Percentiles rank a stretch among this genome's conserved stretches.
Conservation (phyloP, 2,888 invertebrate species). For the Stenodera caucasica region DNA sequence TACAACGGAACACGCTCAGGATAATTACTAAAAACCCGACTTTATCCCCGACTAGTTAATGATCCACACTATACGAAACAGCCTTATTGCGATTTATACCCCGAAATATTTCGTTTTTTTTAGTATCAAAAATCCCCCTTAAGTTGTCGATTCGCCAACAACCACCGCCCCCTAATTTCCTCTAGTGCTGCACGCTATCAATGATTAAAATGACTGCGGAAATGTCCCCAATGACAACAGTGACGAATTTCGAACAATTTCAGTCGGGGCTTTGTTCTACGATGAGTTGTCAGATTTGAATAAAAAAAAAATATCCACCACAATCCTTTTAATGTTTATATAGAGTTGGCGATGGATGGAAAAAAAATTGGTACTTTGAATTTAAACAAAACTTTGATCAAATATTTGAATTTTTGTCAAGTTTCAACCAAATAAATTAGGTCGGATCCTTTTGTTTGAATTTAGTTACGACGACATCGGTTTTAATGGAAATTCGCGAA, state of each 20-base stretch:
- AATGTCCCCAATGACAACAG: not conserved
- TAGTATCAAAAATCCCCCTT: not conserved
- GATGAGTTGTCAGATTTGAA: slow-evolving; percentile 7
- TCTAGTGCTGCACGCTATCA: not conserved
- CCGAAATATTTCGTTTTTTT: not conserved
- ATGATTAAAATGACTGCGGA: not conserved
- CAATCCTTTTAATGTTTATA: not conserved
- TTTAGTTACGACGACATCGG: too few relatives aligned
- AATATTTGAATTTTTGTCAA: too few relatives aligned
- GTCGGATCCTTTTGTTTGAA: too few relatives aligned
- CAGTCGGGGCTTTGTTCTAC: not conserved
- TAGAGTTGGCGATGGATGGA: not conserved
- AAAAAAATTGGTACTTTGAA: not conserved
- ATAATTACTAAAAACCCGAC: slow-evolving; percentile 44
- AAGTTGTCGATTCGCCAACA: slow-evolving; percentile 4
- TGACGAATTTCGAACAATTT: slow-evolving; percentile 5
- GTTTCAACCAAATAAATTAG: too few relatives aligned
- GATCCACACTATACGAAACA: not conserved
- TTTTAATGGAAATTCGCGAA: too few relatives aligned
- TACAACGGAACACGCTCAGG: slow-evolving; percentile 43
- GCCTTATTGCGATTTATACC: not conserved
- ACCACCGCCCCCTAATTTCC: too few relatives aligned
- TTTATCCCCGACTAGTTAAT: not conserved
- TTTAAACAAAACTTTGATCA: too few relatives aligned
- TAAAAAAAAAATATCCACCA: not conserved